Base-by-base conservation (phyloP, 2,797 vertebrate genomes). In the Pristis pectinata region DNA sequence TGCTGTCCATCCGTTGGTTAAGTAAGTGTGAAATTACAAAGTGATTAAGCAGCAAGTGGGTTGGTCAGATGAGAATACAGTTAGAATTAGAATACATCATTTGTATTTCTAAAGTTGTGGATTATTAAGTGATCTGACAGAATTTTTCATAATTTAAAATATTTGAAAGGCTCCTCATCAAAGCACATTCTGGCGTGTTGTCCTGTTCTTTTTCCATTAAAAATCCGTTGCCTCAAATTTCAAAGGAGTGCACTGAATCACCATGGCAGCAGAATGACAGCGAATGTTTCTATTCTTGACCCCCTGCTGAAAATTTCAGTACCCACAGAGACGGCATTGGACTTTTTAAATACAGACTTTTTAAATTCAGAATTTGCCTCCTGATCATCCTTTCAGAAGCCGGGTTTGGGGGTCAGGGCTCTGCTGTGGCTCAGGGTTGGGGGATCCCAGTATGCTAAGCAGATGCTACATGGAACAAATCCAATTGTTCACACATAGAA, bases 1-100 rank as follows among this genome's bases (percentile, higher is more conserved):
- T 85, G 97, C 97, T 49, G 95, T 99, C 95, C 98, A 99, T 96
- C 98, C 99, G 9, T 95, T 97, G 95, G 97, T 96, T 95, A 98
- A 98, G 98, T 99, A 97, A 97, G 95, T 37, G 93, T 94, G 95
- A 95, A 72, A 95, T 93, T 95, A 95, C 0, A 44, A n/a, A 91
- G 94, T 95, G 7, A 10, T 0, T 95, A 92, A 87, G 22, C 24
- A 56, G 53, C 0, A 0, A 72, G 0, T 72, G 24, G 1, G 7
- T 72, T 93, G 67, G 22, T 76, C 27, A n/a, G 49, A 41, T 10
- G 30, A 91, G 37, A 37, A 7, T 15, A 22, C 30, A 41, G n/a
- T 22, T 67, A 41, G 67, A 91, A 67, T 91, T 64, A 41, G 59
- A 64, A 41, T 24, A 34, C 8, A 91, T 64, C 17, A 24, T 37